Evolutionary conservation across 92 coral and sea anemone genomes (phyloP), one percentile per base, ranked within the genome.

Genomic region (Heteractis magnifica): DNA sequence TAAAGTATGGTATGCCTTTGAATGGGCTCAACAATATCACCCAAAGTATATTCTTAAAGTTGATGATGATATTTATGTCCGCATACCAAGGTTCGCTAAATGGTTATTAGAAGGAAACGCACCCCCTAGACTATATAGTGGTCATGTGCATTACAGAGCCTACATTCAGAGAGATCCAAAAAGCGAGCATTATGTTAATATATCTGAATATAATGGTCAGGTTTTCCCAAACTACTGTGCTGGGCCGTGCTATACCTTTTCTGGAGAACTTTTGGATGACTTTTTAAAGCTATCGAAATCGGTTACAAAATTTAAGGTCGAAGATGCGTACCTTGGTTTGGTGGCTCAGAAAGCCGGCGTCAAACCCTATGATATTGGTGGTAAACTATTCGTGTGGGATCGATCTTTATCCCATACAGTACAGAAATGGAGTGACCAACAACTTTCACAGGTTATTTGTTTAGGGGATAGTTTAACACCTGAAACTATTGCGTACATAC

Each of bases 11-110:
- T 72, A 51, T 79, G 78, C 89, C 5, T 86, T 44, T 49, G 82
- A 79, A 56, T 86, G 89, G 89, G 89, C 89, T 4, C 56, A 12
- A 55, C 74, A 26, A 9, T 73, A 72, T 19, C 56, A 86, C 18
- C 84, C 89, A 8, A 55, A 82, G 12, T 89, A 81, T 56, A 72
- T 89, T 8, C 51, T 89, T 4, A 89, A 89, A 48, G 90, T 71
- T 4, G 92, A 89, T 58, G 89, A 89, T 14, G 92, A 89, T 52
- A 77, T 89, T 15, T 89, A 89, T 56, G 72, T 81, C 3, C 89
- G 77, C 16, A 81, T 89, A 48, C 89, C 89, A 56, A 55, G 90
- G 44, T 70, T 82, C 65, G 23, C 83, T 13, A 65, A 77, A 14
- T 89, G 92, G 92, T 56, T 89, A 34, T 78, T 15, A 6, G 75